Percentiles rank a stretch among this genome's conserved stretches.
Evolutionary conservation across 2,797 vertebrate genomes (phyloP).

Genomic region (Sphenodon punctatus): DNA sequence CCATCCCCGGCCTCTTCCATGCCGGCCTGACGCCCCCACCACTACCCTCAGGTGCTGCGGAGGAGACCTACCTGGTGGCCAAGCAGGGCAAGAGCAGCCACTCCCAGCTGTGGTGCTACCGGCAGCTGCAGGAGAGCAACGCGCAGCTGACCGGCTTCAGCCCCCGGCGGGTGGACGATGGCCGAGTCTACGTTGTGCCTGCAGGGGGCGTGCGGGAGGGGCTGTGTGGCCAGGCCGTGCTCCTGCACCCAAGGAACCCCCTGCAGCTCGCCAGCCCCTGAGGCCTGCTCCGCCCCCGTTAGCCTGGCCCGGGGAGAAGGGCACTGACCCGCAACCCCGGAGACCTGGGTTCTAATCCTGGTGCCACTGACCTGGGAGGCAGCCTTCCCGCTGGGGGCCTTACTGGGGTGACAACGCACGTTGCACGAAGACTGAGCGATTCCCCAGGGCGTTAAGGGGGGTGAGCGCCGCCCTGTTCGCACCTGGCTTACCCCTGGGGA

Average conservation of each 20-base stretch:
- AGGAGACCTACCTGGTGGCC: constrained; percentile 81
- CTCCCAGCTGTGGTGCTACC: constrained; percentile 87
- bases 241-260: constrained; percentile 67
- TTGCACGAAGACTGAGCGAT: background rate
- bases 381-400: background rate
- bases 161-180: constrained; percentile 78
- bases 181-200: constrained; percentile 83
- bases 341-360: background rate
- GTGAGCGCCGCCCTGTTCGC: background rate
- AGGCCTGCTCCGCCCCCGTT: too few species aligned
- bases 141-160: constrained; percentile 83
- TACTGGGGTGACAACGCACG: background rate
- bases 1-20: constrained; percentile 63
- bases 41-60: constrained; percentile 4
- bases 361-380: too few species aligned
- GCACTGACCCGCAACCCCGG: background rate
- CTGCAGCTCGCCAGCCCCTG: background rate
- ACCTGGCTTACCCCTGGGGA: background rate
- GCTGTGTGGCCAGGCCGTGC: constrained; percentile 83
- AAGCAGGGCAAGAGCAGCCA: constrained; percentile 92
- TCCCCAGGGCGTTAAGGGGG: background rate
- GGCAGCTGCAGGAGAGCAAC: constrained; percentile 81
- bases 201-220: constrained; percentile 81
- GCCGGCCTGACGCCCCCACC: background rate
- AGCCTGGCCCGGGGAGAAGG: too few species aligned